These are phyloP conservation scores for Psammodynastes pulverulentus DNA, from an alignment of 2,113 vertebrate genomes.

Conservation along the genomic window DNA sequence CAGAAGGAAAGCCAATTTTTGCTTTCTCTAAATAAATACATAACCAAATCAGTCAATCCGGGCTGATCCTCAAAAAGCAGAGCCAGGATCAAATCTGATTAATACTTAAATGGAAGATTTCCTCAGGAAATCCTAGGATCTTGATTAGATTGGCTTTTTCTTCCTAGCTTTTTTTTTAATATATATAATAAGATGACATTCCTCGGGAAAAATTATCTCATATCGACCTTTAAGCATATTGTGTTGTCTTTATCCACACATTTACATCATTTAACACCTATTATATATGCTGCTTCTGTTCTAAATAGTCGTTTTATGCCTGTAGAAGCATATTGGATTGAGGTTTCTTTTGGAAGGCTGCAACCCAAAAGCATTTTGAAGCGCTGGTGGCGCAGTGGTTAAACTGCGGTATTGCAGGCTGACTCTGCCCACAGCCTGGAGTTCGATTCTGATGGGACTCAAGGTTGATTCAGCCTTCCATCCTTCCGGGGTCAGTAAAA, in stretches of 20 bases:
- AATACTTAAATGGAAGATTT: neutral
- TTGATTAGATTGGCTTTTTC: neutral
- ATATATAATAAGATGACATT: neutral
- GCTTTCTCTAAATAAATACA: neutral
- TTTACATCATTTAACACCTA: neutral
- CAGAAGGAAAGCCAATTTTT: neutral
- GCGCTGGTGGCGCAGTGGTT: too few relatives aligned
- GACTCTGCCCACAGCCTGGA: too few relatives aligned
- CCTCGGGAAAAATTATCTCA: neutral
- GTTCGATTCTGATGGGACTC: too few relatives aligned
- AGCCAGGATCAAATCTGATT: constrained; percentile 10
- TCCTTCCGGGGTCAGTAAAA: too few relatives aligned
- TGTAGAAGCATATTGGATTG: neutral
- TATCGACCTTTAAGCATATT: neutral
- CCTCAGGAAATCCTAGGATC: neutral
- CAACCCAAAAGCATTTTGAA: neutral
- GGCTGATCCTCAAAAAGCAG: neutral
- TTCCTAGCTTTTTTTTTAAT: neutral
- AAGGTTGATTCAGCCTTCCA: too few relatives aligned
- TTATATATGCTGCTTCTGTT: neutral
- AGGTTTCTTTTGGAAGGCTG: neutral
- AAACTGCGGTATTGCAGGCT: too few relatives aligned
- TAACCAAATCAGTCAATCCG: neutral
- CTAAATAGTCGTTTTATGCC: neutral
- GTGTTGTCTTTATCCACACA: neutral